Conservation (phyloP, 2,797 vertebrate species). For the Oryzias dopingdopingensis region DNA sequence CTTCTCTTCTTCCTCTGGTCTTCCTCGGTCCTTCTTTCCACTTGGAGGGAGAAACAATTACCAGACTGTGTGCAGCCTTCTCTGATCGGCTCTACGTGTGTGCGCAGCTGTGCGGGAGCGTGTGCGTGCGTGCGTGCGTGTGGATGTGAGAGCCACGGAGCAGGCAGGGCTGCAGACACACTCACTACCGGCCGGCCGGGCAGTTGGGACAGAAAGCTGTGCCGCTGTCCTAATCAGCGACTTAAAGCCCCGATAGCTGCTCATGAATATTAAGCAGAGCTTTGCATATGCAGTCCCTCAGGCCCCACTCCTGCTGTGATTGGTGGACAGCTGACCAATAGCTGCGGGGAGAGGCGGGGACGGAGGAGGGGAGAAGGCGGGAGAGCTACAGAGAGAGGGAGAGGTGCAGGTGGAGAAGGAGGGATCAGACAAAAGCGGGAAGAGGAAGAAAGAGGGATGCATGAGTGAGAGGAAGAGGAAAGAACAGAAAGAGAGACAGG, state of each 20-base stretch:
- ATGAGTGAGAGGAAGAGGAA: constrained; percentile 39
- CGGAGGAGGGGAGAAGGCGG: constrained; percentile 55
- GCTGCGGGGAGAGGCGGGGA: constrained; percentile 72
- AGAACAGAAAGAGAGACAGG: constrained; percentile 58
- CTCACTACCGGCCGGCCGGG: constrained; percentile 73
- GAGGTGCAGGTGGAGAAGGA: constrained; percentile 70
- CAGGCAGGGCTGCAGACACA: constrained; percentile 76
- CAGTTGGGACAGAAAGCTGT: constrained; percentile 95
- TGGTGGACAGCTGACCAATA: constrained; percentile 82
- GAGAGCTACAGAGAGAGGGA: constrained; percentile 58
- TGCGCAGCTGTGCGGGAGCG: constrained; percentile 48
- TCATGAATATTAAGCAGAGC: constrained; percentile 97
- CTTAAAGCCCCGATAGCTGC: constrained; percentile 96
- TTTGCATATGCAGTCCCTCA: constrained; percentile 94
- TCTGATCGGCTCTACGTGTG: constrained; percentile 65
- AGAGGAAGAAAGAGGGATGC: constrained; percentile 48
- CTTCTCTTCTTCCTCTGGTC: constrained; percentile 59
- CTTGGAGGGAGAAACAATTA: constrained; percentile 87
- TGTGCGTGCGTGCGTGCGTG: constrained; percentile 43
- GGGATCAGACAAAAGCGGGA: constrained; percentile 66
- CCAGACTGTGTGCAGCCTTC: constrained; percentile 72
- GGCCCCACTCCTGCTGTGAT: constrained; percentile 80
- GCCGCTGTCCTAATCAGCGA: constrained; percentile 97
- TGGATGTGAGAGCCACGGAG: constrained; percentile 54
- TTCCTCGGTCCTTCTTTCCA: constrained; percentile 66